A percentile compares a stretch with the other conserved stretches of the same genome.
phyloP scores from a whole-genome alignment of 2,113 vertebrate species.

The Reinhardtius hippoglossoides region DNA sequence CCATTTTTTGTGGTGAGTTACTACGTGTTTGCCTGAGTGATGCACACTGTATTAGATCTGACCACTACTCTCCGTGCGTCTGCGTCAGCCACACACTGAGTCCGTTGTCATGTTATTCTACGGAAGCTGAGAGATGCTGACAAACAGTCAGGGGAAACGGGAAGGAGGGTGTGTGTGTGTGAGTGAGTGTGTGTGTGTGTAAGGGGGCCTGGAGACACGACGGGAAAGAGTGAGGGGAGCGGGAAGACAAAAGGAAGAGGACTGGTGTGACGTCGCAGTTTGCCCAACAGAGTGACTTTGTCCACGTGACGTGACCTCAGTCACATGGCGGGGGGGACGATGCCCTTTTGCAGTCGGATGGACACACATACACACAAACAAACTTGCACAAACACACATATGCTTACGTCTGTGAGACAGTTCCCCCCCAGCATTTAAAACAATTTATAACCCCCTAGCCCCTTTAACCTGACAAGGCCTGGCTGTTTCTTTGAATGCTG shows the following conservation, averaged over 20 bases:
- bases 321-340: constrained; percentile 46
- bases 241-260: constrained; percentile 71
- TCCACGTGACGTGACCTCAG: constrained; percentile 62
- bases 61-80: constrained; percentile 66
- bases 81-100: constrained; percentile 78
- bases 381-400: constrained; percentile 40
- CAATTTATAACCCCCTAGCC: constrained; percentile 69
- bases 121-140: constrained; percentile 76
- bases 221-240: constrained; percentile 51
- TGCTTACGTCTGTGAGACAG: constrained; percentile 70
- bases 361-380: constrained; percentile 29
- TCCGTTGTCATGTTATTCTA: constrained; percentile 77
- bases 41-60: constrained; percentile 66
- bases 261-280: constrained; percentile 60
- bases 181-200: constrained; percentile 23
- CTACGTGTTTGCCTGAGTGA: constrained; percentile 47
- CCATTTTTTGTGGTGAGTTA: constrained; percentile 46
- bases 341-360: constrained; percentile 59
- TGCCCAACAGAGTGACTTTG: constrained; percentile 51
- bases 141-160: constrained; percentile 70
- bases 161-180: constrained; percentile 7
- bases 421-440: constrained; percentile 57
- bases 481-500: constrained; percentile 70
- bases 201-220: constrained; percentile 25
- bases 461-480: constrained; percentile 62